Base-by-base conservation (phyloP, 1,140 invertebrate genomes). In the Drosophila tristis region DNA sequence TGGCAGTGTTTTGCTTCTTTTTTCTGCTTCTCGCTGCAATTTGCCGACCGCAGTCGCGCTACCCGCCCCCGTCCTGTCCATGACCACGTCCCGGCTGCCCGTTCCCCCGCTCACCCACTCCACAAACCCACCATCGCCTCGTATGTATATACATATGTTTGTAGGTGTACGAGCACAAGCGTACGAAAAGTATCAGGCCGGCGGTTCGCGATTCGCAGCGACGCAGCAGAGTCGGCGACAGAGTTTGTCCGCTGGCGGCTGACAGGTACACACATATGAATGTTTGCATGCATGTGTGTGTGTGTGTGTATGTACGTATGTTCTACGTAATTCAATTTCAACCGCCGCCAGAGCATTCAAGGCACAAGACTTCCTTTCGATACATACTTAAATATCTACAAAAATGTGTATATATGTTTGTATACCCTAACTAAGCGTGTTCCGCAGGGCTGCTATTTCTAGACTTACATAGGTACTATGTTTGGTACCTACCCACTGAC, bases 401-500 rank as follows among this genome's bases (percentile, higher is more conserved):
- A 60, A 42, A 31, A 23, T 60, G 50, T 39, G 9, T 43, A 25
- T 31, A 3, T 49, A 31, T 43, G 31, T 20, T 15, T 35, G 13
- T 47, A 44, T 48, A 11, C 51, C 9, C 20, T 48, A 31, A 47
- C 35, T 26, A 6, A 42, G n/a, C 23, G 45, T 59, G 29, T 35
- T 45, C 58, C 11, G 35, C 35, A 39, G 35, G 35, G 35, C 35
- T 39, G 11, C 49, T 65, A 13, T 44, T 45, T 78, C 57, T 55
- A 31, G 42, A 20, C 11, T 9, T 25, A 31, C 20, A 47, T 31
- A 62, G n/a, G 16, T 53, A 35, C 25, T 35, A 9, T 4, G 9
- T 35, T 23, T 39, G 13, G 3, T 55, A 75, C 90, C 68, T 91
- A 91, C 91, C 91, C 49, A 91, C 89, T 62, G 91, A 91, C 62